Evolutionary conservation across 2,113 vertebrate species (phyloP), one percentile per base, ranked within the genome.

Genomic region (Misgurnus mizolepis): DNA sequence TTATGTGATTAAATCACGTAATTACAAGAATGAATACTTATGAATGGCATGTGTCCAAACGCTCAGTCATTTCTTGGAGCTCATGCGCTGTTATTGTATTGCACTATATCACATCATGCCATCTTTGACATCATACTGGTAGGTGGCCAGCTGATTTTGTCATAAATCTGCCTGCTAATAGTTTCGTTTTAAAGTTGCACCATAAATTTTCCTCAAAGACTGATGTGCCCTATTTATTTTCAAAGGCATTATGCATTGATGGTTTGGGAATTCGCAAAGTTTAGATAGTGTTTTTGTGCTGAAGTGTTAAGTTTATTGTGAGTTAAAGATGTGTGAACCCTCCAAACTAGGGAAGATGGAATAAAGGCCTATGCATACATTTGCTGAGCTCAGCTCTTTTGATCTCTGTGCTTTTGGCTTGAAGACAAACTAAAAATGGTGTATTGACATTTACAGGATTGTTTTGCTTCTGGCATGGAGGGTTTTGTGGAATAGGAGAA

Each of bases 11-110:
- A 50, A 60, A 53, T 76, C 78, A 76, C 40, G 40, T 80, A 78
- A 75, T 53, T 66, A 18, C 65, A 49, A 15, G 56, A 5, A 39
- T n/a, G 45, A 76, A 6, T 39, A 18, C 40, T 10, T 71, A 67
- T 41, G 56, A 9, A 65, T 82, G 75, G 81, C 75, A 66, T 10
- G 6, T 61, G 18, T 79, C 76, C 70, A 71, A 65, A 65, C 61
- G 68, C 61, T 76, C 72, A 6, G 27, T 69, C 27, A 27, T 75
- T 61, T 67, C 69, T 74, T 40, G 12, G 56, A 47, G 47, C 61
- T n/a, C 18, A 65, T 47, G 10, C 47, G 39, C 73, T 49, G 6
- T 66, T 74, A 18, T 47, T 80, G 34, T 75, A 64, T 75, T 56
- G 61, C 55, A 3, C 11, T 10, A 18, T 18, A 43, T 60, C 7